These are phyloP conservation scores for Torymus aiolomorphi DNA, from an alignment of 2,888 invertebrate species.

Conservation along the genomic window DNA sequence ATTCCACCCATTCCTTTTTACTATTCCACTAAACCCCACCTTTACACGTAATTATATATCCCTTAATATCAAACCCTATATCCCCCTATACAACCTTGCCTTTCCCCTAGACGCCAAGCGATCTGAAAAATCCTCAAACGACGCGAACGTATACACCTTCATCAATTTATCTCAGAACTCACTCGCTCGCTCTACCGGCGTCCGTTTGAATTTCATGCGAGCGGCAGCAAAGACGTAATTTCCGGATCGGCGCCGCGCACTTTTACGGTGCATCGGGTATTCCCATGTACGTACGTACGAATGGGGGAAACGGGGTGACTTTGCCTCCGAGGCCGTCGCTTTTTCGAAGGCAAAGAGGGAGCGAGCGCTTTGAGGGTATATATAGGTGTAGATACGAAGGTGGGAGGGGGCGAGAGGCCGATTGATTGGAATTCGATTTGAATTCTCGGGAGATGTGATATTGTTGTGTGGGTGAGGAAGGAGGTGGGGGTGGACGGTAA, in stretches of 20 bases:
- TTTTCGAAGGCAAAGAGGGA: background rate
- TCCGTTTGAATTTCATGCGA: slow-evolving; percentile 45
- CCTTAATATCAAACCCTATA: too few species aligned
- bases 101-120: background rate
- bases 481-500: background rate
- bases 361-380: background rate
- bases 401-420: background rate
- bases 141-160: slow-evolving; percentile 25
- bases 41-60: too few species aligned
- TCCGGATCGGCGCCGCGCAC: slow-evolving; percentile 64
- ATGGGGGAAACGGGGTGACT: too few species aligned
- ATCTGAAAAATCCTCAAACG: slow-evolving; percentile 32
- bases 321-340: too few species aligned
- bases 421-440: background rate
- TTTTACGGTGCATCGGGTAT: slow-evolving; percentile 66
- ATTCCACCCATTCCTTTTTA: too few species aligned
- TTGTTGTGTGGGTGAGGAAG: background rate
- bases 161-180: slow-evolving; percentile 50
- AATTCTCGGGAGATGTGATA: background rate
- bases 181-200: background rate
- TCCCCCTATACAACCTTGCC: too few species aligned
- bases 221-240: slow-evolving; percentile 63
- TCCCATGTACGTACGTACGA: background rate
- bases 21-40: too few species aligned
- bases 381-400: background rate